These are phyloP conservation scores for Diarsia brunnea DNA, from an alignment of 2,888 invertebrate species.

Conservation along the genomic window DNA sequence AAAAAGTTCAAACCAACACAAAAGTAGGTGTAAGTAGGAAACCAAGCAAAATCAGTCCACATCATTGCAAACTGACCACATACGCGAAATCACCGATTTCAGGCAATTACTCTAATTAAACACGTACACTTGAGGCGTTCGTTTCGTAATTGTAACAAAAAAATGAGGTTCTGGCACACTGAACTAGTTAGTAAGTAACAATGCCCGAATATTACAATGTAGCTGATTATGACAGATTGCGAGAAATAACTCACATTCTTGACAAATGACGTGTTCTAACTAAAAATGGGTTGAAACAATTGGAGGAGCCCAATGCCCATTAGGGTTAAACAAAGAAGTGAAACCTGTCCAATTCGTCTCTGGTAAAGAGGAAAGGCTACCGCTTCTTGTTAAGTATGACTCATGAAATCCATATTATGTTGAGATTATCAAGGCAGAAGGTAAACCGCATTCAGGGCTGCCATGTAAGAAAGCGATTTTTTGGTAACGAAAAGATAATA, in stretches of 20 bases:
- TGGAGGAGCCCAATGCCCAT: slow-evolving; percentile 43
- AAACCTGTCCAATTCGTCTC: slow-evolving; percentile 44
- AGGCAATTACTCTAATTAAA: slow-evolving; percentile 65
- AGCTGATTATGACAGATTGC: slow-evolving; percentile 64
- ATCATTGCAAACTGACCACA: slow-evolving; percentile 39
- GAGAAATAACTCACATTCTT: slow-evolving; percentile 61
- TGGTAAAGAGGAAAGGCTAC: slow-evolving; percentile 48
- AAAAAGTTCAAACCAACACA: background rate
- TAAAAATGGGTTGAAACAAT: slow-evolving; percentile 60
- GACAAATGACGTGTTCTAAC: slow-evolving; percentile 54
- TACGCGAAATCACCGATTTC: slow-evolving; percentile 55
- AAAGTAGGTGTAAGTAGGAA: slow-evolving; percentile 9
- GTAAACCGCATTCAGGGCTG: slow-evolving; percentile 42
- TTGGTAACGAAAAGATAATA: too few species aligned
- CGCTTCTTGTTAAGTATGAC: slow-evolving; percentile 58
- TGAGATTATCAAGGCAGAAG: slow-evolving; percentile 53
- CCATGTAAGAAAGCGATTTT: background rate
- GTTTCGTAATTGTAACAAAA: slow-evolving; percentile 61
- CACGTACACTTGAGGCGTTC: slow-evolving; percentile 58
- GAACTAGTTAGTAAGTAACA: slow-evolving; percentile 63
- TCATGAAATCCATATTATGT: slow-evolving; percentile 58
- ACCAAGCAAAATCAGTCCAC: slow-evolving; percentile 18
- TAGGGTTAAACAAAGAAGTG: slow-evolving; percentile 58
- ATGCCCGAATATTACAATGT: slow-evolving; percentile 64
- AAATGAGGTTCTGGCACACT: slow-evolving; percentile 61